These are phyloP conservation scores for Chrosomus eos DNA, from an alignment of 2,797 vertebrate species.

Conservation along the genomic window DNA sequence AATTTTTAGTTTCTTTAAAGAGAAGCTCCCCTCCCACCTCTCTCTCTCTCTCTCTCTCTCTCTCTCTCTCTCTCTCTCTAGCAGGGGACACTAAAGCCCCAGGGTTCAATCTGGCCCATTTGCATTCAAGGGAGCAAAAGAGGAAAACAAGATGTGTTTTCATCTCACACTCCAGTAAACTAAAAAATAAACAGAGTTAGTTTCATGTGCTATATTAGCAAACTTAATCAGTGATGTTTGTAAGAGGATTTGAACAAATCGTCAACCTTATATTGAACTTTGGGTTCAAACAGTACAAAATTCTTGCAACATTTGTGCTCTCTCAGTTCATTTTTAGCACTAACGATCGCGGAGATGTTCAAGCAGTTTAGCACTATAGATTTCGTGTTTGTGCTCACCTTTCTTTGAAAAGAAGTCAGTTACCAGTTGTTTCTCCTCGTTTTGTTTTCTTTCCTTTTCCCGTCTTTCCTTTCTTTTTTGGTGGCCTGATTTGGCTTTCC, in stretches of 20 bases:
- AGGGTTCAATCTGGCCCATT: slow-evolving; percentile 53
- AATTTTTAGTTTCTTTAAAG: not conserved
- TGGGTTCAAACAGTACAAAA: not conserved
- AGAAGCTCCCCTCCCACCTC: not conserved
- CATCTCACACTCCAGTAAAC: slow-evolving; percentile 21
- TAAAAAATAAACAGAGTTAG: not conserved
- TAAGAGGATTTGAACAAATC: not conserved
- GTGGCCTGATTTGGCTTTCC: no score
- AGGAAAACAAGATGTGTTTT: slow-evolving; percentile 25
- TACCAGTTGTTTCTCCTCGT: no score
- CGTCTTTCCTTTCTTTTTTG: no score
- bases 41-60: slow-evolving; percentile 51
- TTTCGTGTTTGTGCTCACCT: no score
- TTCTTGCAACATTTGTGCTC: not conserved
- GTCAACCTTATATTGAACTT: not conserved
- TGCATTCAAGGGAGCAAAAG: slow-evolving; percentile 33
- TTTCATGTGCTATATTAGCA: slow-evolving; percentile 16
- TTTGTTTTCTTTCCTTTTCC: no score
- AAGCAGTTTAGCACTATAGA: no score
- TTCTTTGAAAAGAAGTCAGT: no score
- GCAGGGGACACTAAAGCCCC: slow-evolving; percentile 29
- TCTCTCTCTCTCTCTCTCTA: slow-evolving; percentile 54
- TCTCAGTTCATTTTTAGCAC: no score
- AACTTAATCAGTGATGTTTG: not conserved
- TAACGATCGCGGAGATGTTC: no score